These are phyloP conservation scores for Apeltes quadracus DNA, from an alignment of 2,113 vertebrate species.

Conservation along the genomic window DNA sequence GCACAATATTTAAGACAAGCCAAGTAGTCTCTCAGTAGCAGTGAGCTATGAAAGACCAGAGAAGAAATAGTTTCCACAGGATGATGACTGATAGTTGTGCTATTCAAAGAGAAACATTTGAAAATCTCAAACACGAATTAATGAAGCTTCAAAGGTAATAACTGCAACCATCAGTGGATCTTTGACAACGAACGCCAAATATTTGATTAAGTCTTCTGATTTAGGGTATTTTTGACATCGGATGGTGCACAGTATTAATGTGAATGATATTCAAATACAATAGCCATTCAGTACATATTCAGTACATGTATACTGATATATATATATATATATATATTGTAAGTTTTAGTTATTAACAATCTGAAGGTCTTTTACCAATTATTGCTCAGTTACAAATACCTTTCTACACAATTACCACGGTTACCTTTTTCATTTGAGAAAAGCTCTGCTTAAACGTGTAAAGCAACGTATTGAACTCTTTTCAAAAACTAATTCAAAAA, in stretches of 20 bases:
- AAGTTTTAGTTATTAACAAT: conserved; percentile 19
- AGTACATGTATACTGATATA: neutral
- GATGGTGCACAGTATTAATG: neutral
- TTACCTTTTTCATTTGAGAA: conserved; percentile 18
- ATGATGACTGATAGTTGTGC: neutral
- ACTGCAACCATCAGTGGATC: neutral
- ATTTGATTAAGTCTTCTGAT: neutral
- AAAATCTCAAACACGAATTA: neutral
- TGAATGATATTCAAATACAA: neutral
- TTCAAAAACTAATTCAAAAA: conserved; percentile 28
- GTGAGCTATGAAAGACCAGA: neutral
- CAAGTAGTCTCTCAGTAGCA: neutral
- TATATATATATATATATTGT: neutral
- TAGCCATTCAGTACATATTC: neutral
- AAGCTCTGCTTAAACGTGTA: neutral
- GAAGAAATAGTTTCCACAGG: neutral
- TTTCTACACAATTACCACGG: conserved; percentile 7
- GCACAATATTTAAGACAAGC: neutral
- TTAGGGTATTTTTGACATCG: neutral
- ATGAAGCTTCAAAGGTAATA: neutral
- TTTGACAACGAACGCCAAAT: neutral
- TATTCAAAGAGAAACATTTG: neutral
- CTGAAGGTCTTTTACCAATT: conserved; percentile 3
- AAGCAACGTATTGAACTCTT: conserved; percentile 1
- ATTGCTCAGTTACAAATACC: neutral